Evolutionary conservation across 2,888 invertebrate genomes (phyloP).

Genomic region (Fragum sueziense): DNA sequence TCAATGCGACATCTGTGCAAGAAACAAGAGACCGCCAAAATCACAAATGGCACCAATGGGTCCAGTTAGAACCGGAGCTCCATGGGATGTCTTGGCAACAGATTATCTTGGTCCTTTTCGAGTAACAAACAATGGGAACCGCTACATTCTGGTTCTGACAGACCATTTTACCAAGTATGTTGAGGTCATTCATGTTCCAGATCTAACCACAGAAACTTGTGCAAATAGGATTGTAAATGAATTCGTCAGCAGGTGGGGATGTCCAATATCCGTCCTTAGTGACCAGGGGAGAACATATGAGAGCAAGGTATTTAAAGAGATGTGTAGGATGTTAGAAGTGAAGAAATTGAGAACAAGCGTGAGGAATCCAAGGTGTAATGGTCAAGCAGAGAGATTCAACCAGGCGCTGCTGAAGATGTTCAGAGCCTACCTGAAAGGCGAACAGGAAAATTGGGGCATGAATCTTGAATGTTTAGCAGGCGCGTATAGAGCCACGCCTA

Average conservation of each 20-base stretch:
- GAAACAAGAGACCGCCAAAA: too few species aligned
- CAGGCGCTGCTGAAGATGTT: slow-evolving; percentile 51
- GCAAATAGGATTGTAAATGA: slow-evolving; percentile 24
- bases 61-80: neutral
- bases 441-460: slow-evolving; percentile 54
- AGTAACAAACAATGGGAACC: slow-evolving; percentile 17
- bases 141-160: slow-evolving; percentile 29
- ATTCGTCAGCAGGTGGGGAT: neutral
- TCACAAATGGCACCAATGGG: neutral
- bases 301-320: neutral
- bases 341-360: neutral
- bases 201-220: slow-evolving; percentile 30
- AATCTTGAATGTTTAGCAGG: slow-evolving; percentile 46
- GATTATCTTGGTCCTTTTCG: slow-evolving; percentile 32
- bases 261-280: neutral
- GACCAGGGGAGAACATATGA: neutral
- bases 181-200: slow-evolving; percentile 18
- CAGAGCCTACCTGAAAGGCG: slow-evolving; percentile 38
- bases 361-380: slow-evolving; percentile 30
- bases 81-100: slow-evolving; percentile 29
- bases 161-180: slow-evolving; percentile 34
- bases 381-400: slow-evolving; percentile 53
- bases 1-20: too few species aligned
- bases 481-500: slow-evolving; percentile 41
- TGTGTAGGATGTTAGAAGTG: neutral